phyloP scores from a whole-genome alignment of 2,888 invertebrate genomes.

The Oeneis ivallda region DNA sequence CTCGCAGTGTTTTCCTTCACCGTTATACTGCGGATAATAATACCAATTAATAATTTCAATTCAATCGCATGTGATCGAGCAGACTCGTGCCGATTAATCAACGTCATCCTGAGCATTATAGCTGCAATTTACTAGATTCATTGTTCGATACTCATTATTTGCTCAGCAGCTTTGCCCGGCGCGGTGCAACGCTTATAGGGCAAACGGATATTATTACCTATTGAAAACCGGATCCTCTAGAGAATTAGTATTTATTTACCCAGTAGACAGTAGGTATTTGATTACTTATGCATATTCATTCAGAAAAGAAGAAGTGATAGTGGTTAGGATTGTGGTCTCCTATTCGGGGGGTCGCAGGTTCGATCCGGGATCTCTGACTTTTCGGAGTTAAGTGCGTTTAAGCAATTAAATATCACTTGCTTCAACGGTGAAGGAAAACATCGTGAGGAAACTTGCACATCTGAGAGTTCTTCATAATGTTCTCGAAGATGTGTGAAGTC shows the following conservation, averaged over 20 bases:
- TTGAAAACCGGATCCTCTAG: not conserved
- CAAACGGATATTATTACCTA: not conserved
- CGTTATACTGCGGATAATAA: not conserved
- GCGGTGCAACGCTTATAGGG: not conserved
- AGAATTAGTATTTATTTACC: not conserved
- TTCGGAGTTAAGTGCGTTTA: no score
- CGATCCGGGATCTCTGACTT: no score
- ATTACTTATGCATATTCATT: no score
- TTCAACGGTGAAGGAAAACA: no score
- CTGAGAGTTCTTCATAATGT: no score
- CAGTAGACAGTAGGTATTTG: not conserved
- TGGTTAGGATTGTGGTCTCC: no score
- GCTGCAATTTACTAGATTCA: constrained; percentile 32
- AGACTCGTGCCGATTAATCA: constrained; percentile 13
- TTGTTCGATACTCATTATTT: constrained; percentile 35
- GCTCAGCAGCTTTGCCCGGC: not conserved
- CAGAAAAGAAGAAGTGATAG: no score
- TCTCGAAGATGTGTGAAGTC: no score
- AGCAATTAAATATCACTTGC: no score
- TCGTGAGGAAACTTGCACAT: no score
- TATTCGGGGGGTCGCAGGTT: no score
- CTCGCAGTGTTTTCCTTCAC: no score
- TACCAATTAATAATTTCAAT: not conserved
- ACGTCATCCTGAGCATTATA: constrained; percentile 31
- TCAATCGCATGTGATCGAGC: not conserved